Evolutionary conservation across 1,140 invertebrate species (phyloP), one percentile per base, ranked within the genome.

Genomic region (Dolichoris vasculosae): DNA sequence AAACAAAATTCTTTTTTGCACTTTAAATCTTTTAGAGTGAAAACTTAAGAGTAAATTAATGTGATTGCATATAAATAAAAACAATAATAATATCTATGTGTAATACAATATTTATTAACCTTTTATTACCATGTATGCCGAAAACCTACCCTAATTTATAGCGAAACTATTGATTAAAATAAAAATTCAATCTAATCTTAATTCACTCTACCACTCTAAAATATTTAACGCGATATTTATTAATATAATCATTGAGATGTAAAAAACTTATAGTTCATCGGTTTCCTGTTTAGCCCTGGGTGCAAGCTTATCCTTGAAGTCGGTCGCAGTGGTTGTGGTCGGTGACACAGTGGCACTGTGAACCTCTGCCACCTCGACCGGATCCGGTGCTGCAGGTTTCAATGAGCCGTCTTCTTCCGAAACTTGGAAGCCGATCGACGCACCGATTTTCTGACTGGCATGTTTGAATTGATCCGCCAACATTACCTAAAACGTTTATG

Each of bases 361-460:
- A 20, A 92, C 89, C 2, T 93, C 91, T 0, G 90, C 89, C 0
- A 92, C 46, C 82, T 93, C 92, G 1, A 93, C 88, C 8, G 90
- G 83, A 0, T 89, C 89, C 2, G 90, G 90, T 2, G 83, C 63
- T 17, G 87, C 86, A 40, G 91, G 86, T 86, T 91, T 90, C 11
- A 91, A 77, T 2, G 90, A 91, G 81, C 94, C 94, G 88, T 96
- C 96, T 86, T 96, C 95, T 86, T 96, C 95, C 8, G 95, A 94
- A 6, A 97, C 94, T 85, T 95, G 95, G 35, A 97, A 93, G 51
- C 97, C 97, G 81, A 98, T 97, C 32, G 97, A 97, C n/a, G 96
- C 96, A 7, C 97, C 97, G 51, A 98, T 95, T 90, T 98, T 97
- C 43, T 96, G 95, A 89, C 96, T 97, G 1, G 97, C 97, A 87